Evolutionary conservation across 2,113 vertebrate genomes (phyloP).

Genomic region (human): DNA sequence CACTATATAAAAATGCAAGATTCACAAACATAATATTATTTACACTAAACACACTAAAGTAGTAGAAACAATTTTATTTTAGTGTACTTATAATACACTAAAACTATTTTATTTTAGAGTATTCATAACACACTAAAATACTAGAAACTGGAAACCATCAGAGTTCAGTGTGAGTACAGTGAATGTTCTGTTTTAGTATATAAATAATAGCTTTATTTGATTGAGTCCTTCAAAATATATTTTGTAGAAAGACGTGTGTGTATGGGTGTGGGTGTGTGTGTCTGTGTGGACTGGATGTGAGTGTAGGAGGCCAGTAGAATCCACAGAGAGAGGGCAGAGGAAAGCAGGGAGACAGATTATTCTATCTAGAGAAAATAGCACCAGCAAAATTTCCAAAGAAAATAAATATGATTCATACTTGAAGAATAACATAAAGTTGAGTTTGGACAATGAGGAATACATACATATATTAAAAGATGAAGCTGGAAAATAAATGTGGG

Average conservation of each 20-base stretch:
- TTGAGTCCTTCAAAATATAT: background rate
- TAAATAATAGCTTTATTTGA: background rate
- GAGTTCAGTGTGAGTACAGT: background rate
- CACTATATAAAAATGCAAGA: background rate
- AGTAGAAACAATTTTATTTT: background rate
- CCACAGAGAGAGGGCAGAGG: background rate
- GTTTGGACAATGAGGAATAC: background rate
- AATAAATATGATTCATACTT: background rate
- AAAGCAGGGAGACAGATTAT: background rate
- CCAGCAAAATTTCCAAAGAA: background rate
- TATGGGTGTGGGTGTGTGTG: background rate
- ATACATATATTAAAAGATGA: constrained; percentile 12
- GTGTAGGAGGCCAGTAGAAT: too few relatives aligned
- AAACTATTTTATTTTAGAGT: too few relatives aligned
- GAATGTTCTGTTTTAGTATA: background rate
- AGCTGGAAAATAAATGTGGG: background rate
- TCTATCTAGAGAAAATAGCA: background rate
- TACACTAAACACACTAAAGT: background rate
- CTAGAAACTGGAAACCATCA: background rate
- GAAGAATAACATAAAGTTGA: background rate
- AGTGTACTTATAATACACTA: too few relatives aligned
- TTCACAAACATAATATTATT: background rate
- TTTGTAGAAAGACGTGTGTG: background rate
- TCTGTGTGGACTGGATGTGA: background rate
- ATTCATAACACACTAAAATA: background rate